Evolutionary conservation across 1,140 invertebrate genomes (phyloP).

Genomic region (Pissodes strobi): DNA sequence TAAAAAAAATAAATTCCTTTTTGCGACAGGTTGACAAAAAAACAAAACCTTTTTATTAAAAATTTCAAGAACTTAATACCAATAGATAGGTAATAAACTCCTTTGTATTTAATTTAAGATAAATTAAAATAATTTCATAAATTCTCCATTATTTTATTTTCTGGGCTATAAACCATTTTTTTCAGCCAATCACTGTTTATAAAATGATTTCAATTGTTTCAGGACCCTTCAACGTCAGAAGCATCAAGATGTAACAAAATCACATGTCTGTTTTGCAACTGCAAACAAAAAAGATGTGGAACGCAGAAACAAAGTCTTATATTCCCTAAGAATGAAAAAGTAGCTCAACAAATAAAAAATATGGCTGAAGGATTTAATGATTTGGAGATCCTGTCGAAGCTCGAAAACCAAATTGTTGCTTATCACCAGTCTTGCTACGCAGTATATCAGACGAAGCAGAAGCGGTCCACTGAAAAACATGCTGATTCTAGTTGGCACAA

Average conservation of each 20-base stretch:
- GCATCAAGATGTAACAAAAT: conserved; percentile 7
- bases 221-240: no score
- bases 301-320: conserved; percentile 24
- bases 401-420: conserved; percentile 27
- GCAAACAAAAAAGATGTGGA: conserved; percentile 12
- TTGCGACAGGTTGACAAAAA: no score
- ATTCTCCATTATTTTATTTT: no score
- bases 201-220: no score
- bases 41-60: no score
- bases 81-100: no score
- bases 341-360: conserved; percentile 25
- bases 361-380: conserved; percentile 22
- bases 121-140: no score
- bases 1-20: no score
- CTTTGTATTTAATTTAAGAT: no score
- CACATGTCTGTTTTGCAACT: conserved; percentile 28
- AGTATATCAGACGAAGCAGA: conserved; percentile 14
- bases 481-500: conserved; percentile 14
- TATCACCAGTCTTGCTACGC: conserved; percentile 27
- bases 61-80: no score
- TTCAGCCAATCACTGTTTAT: no score
- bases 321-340: conserved; percentile 26
- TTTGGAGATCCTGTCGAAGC: conserved; percentile 24
- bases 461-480: conserved; percentile 11
- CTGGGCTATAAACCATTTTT: no score